Percentiles rank a stretch among this genome's conserved stretches.
Conservation (phyloP, 2,113 vertebrate species). For the Ageneiosus marmoratus region DNA sequence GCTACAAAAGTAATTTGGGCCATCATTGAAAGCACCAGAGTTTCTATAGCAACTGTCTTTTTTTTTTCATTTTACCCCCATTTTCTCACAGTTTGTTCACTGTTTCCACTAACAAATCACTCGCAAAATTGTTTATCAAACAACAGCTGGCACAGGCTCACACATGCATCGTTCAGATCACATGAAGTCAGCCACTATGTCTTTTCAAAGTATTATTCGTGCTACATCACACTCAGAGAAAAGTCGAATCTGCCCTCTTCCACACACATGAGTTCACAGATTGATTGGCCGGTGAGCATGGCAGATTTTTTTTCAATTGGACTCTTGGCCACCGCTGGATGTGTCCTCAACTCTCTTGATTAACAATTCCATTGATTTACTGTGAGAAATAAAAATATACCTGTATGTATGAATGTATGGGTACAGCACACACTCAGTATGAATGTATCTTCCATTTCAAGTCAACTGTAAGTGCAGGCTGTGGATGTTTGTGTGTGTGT, state of each 20-base stretch:
- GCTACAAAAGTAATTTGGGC: conserved; percentile 74
- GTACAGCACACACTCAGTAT: too few species aligned
- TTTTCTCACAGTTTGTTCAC: conserved; percentile 13
- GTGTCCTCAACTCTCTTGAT: conserved; percentile 19
- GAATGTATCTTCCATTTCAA: conserved; percentile 7
- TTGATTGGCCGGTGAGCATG: conserved; percentile 36
- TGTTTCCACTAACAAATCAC: background rate
- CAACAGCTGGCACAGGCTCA: background rate
- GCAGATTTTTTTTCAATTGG: background rate
- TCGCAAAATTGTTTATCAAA: background rate
- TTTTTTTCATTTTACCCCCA: background rate
- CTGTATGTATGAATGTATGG: conserved; percentile 24
- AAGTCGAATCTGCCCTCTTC: background rate
- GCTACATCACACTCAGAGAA: background rate
- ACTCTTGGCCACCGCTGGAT: background rate
- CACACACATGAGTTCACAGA: background rate
- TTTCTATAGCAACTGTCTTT: conserved; percentile 65
- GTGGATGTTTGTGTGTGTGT: too few species aligned
- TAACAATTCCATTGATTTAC: conserved; percentile 20
- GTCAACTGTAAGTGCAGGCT: background rate
- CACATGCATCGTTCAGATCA: background rate
- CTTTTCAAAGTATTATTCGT: background rate
- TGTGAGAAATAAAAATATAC: conserved; percentile 14
- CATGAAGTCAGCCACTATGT: too few species aligned
- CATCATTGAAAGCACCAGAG: conserved; percentile 61